phyloP scores from a whole-genome alignment of 1,140 invertebrate genomes.

The Trachymyrmex cornetzi region DNA sequence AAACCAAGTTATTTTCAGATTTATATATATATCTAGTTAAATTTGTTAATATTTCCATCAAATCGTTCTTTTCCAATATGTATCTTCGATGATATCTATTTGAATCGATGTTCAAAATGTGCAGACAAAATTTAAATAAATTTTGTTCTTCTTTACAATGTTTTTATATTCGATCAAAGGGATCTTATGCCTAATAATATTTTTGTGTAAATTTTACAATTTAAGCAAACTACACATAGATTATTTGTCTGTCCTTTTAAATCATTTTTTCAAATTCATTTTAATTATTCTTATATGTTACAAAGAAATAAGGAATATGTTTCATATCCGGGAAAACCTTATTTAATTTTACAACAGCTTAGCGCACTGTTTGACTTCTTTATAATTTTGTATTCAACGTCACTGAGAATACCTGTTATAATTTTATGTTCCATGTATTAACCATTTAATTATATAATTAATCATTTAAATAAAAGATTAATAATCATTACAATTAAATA shows the following conservation, averaged over 20 bases:
- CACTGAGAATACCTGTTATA: no score
- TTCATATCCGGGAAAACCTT: not conserved
- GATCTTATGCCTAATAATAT: no score
- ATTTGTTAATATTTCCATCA: no score
- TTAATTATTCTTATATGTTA: not conserved
- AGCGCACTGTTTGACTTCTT: not conserved
- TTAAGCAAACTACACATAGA: no score
- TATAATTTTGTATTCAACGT: not conserved
- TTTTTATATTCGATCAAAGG: not conserved
- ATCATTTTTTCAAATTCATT: constrained; percentile 1
- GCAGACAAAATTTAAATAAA: not conserved
- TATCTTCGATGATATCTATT: not conserved
- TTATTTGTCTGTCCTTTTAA: not conserved
- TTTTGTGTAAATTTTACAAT: no score
- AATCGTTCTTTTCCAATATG: no score
- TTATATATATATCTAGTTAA: no score
- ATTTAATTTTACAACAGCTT: not conserved
- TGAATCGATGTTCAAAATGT: not conserved
- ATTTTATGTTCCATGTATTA: constrained; percentile 10
- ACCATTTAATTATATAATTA: no score
- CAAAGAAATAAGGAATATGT: no score
- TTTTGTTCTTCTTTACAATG: not conserved
- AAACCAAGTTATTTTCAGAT: no score
- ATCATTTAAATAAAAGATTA: no score
- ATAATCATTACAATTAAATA: constrained; percentile 11